Evolutionary conservation across 2,113 vertebrate species (phyloP).

Genomic region (Oreochromis niloticus): DNA sequence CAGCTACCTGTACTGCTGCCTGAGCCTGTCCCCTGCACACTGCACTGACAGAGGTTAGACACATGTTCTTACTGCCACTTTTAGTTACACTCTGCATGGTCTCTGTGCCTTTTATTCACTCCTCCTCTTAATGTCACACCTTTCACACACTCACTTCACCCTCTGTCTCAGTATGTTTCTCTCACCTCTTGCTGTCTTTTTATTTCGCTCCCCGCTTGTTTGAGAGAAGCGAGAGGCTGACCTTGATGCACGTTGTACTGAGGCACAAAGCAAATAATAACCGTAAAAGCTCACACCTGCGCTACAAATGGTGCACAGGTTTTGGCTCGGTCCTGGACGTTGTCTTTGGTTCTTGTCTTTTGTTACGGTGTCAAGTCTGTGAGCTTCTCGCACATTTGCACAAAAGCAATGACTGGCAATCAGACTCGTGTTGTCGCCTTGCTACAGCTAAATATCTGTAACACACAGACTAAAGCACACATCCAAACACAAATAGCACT

Average conservation of each 20-base stretch:
- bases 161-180: neutral
- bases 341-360: neutral
- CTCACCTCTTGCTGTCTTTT: neutral
- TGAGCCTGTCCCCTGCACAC: constrained; percentile 75
- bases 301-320: neutral
- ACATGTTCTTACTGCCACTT: neutral
- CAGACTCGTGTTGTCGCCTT: neutral
- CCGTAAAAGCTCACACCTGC: neutral
- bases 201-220: neutral
- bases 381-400: neutral
- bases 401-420: neutral
- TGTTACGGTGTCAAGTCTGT: neutral
- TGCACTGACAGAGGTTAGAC: constrained; percentile 84
- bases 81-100: neutral
- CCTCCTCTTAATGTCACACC: neutral
- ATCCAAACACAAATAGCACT: neutral
- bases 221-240: neutral
- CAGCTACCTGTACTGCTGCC: constrained; percentile 86
- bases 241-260: neutral
- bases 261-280: neutral
- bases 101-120: neutral
- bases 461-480: neutral
- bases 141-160: neutral
- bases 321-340: neutral
- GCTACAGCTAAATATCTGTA: neutral